Evolutionary conservation across 2,888 invertebrate species (phyloP), one percentile per base, ranked within the genome.

Genomic region (Chrysolina haemoptera): DNA sequence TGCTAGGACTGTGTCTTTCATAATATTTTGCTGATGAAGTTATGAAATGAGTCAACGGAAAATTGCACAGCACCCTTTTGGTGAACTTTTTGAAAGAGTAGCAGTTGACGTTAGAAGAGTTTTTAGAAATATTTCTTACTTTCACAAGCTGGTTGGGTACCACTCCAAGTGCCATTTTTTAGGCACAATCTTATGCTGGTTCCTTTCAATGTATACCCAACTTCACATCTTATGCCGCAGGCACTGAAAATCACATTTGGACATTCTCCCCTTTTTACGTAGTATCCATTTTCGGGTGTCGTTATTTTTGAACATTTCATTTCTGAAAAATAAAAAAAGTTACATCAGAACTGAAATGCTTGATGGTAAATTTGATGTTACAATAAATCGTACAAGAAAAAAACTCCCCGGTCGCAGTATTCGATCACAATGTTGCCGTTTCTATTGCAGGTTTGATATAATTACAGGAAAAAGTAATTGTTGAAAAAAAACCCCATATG

Each of bases 221-320:
- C 90, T 80, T 90, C 89, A 83, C 94, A 94, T 59, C 92, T 88
- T 9, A 92, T 88, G 0, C 93, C 93, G 85, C 93, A 94, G 0
- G 93, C 93, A n/a, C 92, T 92, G 83, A 93, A 92, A 65, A 93
- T 88, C 8, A 92, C 92, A 80, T 91, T 92, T 73, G 89, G 90
- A 83, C 93, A 93, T 40, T 89, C 88, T 50, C 89, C 89, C 64
- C 87, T 87, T 79, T 92, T 92, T 1, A 93, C 92, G 82, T 93
- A 91, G 84, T 92, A 93, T 5, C 93, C 94, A 83, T 93, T 90
- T 68, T 90, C 88, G 0, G 94, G 93, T 1, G 91, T 89, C 14
- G 82, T 83, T 68, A 94, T 82, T 76, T 89, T 88, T 0, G 91
- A 90, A 81, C 94, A 94, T 22, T 89, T 90, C 77, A 91, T 87